Percentiles rank a stretch among this genome's conserved stretches.
Conservation (phyloP, 2,113 vertebrate genomes). For the Gymnorhina tibicen region DNA sequence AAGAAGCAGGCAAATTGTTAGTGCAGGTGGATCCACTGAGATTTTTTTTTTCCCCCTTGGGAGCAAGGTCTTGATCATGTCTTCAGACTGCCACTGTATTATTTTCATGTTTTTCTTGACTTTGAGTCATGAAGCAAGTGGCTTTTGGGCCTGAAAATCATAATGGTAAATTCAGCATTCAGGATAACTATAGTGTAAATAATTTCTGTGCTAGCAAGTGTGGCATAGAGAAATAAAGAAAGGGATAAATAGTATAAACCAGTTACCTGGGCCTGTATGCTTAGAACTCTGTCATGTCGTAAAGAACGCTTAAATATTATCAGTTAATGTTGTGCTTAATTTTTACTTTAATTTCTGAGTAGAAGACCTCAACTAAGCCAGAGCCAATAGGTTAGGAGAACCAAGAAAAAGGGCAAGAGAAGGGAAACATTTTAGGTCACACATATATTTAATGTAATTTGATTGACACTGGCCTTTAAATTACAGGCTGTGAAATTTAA, state of each 20-base stretch:
- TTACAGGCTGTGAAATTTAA: not conserved
- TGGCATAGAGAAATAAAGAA: not conserved
- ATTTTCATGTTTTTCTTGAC: not conserved
- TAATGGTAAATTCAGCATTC: not conserved
- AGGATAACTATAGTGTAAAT: not conserved
- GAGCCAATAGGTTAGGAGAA: not conserved
- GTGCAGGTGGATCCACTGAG: not conserved
- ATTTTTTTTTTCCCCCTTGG: not conserved
- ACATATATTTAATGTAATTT: not conserved
- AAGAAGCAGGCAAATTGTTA: not conserved
- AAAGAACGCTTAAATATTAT: not conserved
- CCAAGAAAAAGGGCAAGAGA: not conserved
- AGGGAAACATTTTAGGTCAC: not conserved
- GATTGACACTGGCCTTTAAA: not conserved
- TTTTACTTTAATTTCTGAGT: not conserved
- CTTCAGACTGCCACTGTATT: not conserved
- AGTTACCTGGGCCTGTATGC: not conserved
- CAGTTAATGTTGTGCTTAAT: not conserved
- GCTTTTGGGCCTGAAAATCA: not conserved
- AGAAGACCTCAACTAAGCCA: not conserved
- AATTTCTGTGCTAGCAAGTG: not conserved
- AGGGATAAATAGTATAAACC: not conserved
- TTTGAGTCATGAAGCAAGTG: not conserved
- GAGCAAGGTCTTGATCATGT: not conserved
- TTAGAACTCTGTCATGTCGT: not conserved